These are phyloP conservation scores for Apogon hyalosoma DNA, from an alignment of 2,797 vertebrate genomes.

Conservation along the genomic window DNA sequence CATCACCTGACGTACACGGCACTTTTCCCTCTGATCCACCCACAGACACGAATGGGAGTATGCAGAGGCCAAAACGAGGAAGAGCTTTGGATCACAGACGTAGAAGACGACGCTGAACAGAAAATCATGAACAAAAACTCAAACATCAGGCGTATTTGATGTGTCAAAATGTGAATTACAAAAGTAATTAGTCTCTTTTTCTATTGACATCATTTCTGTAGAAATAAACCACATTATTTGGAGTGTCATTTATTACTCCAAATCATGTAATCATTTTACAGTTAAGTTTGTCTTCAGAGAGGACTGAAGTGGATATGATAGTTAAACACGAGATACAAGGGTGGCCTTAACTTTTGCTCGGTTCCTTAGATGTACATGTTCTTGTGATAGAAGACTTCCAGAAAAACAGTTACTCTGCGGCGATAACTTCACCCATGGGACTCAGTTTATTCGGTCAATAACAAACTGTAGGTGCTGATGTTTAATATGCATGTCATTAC, in stretches of 20 bases:
- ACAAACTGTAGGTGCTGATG: constrained; percentile 60
- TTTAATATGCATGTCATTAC: constrained; percentile 67
- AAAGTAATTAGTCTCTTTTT: constrained; percentile 53
- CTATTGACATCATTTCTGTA: constrained; percentile 62
- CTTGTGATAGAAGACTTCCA: constrained; percentile 39
- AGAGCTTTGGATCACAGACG: constrained; percentile 83
- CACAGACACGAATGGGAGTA: constrained; percentile 63
- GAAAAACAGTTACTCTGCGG: constrained; percentile 31
- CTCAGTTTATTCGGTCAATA: constrained; percentile 40
- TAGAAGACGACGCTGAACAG: constrained; percentile 79
- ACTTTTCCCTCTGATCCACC: constrained; percentile 72
- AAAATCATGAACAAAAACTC: constrained; percentile 36
- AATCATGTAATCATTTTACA: constrained; percentile 36
- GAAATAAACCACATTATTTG: constrained; percentile 36
- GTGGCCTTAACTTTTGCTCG: constrained; percentile 70
- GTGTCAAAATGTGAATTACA: constrained; percentile 55
- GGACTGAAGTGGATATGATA: constrained; percentile 43
- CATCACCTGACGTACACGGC: constrained; percentile 75
- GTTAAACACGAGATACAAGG: constrained; percentile 47
- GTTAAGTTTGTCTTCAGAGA: constrained; percentile 44
- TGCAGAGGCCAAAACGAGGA: constrained; percentile 80
- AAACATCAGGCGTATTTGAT: constrained; percentile 33
- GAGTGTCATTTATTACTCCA: constrained; percentile 41
- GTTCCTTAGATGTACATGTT: constrained; percentile 46
- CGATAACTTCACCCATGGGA: constrained; percentile 35